phyloP scores from a whole-genome alignment of 2,797 vertebrate species.

The Sebastes baramenuke region DNA sequence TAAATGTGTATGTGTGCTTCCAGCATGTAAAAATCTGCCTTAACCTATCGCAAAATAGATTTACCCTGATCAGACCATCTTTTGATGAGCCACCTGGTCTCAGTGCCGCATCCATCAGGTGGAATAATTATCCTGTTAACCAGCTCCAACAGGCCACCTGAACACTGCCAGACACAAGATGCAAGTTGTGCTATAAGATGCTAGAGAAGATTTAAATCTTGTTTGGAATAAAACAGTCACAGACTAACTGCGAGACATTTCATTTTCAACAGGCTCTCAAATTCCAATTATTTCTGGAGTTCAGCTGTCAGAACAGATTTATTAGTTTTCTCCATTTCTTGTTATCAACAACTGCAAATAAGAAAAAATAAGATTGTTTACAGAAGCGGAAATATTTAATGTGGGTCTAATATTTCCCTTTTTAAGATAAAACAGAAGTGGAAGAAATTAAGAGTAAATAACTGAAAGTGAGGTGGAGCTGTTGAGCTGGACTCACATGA shows the following conservation, averaged over 20 bases:
- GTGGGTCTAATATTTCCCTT: not conserved
- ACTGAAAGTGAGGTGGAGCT: constrained; percentile 1
- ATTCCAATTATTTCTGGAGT: constrained; percentile 57
- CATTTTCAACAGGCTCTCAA: constrained; percentile 43
- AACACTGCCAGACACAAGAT: constrained; percentile 53
- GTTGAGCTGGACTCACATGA: not conserved
- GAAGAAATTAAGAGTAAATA: constrained; percentile 16
- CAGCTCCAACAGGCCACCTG: constrained; percentile 70
- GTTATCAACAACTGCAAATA: constrained; percentile 28
- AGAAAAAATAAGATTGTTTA: constrained; percentile 6
- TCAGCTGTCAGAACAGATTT: constrained; percentile 46
- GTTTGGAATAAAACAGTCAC: constrained; percentile 41
- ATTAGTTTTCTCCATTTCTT: constrained; percentile 40
- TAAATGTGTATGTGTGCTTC: constrained; percentile 28
- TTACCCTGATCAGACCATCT: constrained; percentile 46
- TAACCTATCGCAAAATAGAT: constrained; percentile 41
- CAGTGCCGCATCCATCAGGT: constrained; percentile 58
- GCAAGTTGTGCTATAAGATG: constrained; percentile 31
- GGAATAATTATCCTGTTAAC: constrained; percentile 74
- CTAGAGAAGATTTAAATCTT: constrained; percentile 41
- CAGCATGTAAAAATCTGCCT: constrained; percentile 34
- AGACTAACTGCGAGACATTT: constrained; percentile 32
- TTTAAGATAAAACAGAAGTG: constrained; percentile 3
- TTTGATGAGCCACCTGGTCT: constrained; percentile 77
- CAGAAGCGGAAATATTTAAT: constrained; percentile 11